Evolutionary conservation across 2,113 vertebrate genomes (phyloP), one percentile per base, ranked within the genome.

Genomic region (Dasyornis broadbenti): DNA sequence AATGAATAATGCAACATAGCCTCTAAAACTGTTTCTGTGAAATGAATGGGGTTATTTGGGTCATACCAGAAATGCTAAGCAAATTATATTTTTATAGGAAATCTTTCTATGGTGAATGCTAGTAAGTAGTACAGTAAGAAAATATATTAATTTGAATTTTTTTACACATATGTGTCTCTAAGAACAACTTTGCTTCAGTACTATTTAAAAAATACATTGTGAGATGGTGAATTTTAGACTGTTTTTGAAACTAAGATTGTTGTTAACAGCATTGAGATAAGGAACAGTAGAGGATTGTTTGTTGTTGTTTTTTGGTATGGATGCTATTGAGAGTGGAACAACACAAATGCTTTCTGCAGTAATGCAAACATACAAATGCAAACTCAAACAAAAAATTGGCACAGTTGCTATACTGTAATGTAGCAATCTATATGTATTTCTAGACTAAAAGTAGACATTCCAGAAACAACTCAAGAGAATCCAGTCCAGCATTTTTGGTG

Each of bases 41-140:
- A 97, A 97, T 94, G 84, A 97, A 97, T 94, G 94, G 44, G 89
- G 94, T 95, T 97, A 94, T 96, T 97, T 97, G 92, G 96, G 97
- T 96, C 96, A 96, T 76, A 89, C 37, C 13, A 90, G 75, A 97
- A 92, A 79, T 87, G 80, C 87, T 92, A 89, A 92, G 86, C 75
- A 94, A 96, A 96, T 96, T 96, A 78, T 91, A 84, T 87, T 94
- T 96, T 89, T 82, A 92, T 93, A 92, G 80, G 86, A 94, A 96
- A 70, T 73, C 39, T 66, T 77, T 83, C 39, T 77, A 24, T 47
- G 77, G 65, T 50, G 53, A 97, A 94, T 96, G 59, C 44, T 93
- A 86, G 79, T 64, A 96, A 80, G 56, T 63, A 91, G 50, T 69
- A 91, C 61, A 84, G 89, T 84, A 96, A 53, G 56, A 80, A 97